Percentiles rank a stretch among this genome's conserved stretches.
These are phyloP conservation scores for Gopherus flavomarginatus DNA, from an alignment of 2,113 vertebrate genomes.

Conservation along the genomic window DNA sequence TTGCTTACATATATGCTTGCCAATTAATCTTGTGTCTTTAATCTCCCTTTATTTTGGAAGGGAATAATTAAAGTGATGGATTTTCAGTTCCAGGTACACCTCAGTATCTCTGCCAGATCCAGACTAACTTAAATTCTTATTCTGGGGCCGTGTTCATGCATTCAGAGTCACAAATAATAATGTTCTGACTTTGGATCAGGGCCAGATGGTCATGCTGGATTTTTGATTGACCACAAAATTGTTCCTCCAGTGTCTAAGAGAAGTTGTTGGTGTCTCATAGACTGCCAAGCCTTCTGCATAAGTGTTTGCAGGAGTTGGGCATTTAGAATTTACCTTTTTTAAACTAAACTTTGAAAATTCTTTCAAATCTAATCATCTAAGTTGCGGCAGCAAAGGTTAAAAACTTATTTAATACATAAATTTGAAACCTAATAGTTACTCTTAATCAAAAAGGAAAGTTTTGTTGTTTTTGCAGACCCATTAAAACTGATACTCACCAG, in stretches of 20 bases:
- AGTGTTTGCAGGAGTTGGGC: accelerated
- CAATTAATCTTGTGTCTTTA: accelerated
- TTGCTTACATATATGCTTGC: background rate
- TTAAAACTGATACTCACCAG: background rate
- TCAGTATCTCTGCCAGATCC: accelerated
- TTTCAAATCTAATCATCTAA: background rate
- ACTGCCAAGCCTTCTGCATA: background rate
- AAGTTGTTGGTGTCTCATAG: accelerated
- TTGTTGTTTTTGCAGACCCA: background rate
- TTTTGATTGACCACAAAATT: background rate
- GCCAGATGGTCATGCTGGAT: accelerated
- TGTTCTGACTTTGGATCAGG: background rate
- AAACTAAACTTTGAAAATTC: background rate
- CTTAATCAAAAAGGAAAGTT: background rate
- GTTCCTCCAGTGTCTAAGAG: accelerated
- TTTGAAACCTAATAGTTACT: background rate
- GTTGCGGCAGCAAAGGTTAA: accelerated
- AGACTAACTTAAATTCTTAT: background rate
- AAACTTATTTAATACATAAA: background rate
- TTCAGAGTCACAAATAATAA: accelerated
- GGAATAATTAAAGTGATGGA: accelerated
- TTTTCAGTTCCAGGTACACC: background rate
- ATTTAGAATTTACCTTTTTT: accelerated
- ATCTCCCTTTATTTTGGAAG: background rate
- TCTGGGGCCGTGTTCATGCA: accelerated